A percentile compares a stretch with the other conserved stretches of the same genome.
Conservation (phyloP, 2,797 vertebrate species). For the Tragopan temminckii region DNA sequence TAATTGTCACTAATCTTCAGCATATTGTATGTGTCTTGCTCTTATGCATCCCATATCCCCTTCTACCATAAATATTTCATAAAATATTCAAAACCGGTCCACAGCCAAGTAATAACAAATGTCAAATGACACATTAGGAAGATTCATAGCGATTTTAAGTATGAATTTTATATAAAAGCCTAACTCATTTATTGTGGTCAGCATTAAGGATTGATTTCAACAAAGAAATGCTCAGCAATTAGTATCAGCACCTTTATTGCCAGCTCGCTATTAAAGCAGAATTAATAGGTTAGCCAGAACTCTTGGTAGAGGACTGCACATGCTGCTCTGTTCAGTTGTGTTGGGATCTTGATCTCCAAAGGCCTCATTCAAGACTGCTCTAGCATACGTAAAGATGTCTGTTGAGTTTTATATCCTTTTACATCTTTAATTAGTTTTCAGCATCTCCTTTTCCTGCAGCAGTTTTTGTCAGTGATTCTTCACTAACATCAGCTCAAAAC, state of each 20-base stretch:
- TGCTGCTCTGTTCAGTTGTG: fast-evolving
- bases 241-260: constrained; percentile 48
- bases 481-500: not conserved
- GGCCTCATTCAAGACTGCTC: not conserved
- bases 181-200: constrained; percentile 72
- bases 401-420: not conserved
- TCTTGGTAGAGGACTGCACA: not conserved
- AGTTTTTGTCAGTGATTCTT: not conserved
- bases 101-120: constrained; percentile 79
- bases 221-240: constrained; percentile 49
- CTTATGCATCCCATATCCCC: constrained; percentile 64
- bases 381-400: not conserved
- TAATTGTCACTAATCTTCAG: constrained; percentile 79
- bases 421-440: not conserved
- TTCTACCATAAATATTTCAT: constrained; percentile 81
- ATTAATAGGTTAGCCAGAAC: constrained; percentile 4
- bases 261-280: constrained; percentile 24
- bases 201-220: constrained; percentile 55
- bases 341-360: not conserved
- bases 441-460: not conserved
- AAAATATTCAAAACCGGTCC: constrained; percentile 77
- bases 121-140: constrained; percentile 79
- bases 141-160: constrained; percentile 72
- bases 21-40: constrained; percentile 73
- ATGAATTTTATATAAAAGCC: constrained; percentile 62